Base-by-base conservation (phyloP, 2,797 vertebrate genomes). In the Oreochromis mossambicus region DNA sequence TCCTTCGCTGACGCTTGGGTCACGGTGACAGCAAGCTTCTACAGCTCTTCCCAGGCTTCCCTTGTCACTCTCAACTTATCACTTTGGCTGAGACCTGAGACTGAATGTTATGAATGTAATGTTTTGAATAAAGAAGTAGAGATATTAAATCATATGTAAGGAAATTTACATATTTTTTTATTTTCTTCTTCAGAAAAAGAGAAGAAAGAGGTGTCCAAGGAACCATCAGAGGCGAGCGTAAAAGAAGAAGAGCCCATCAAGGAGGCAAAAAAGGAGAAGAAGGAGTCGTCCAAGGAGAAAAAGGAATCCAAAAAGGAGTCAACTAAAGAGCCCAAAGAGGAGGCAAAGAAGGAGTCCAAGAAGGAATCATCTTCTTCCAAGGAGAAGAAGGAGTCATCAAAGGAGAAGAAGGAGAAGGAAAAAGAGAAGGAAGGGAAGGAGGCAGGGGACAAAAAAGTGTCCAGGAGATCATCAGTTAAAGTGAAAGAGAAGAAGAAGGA, bases 401-500 rank as follows among this genome's bases (percentile, higher is more conserved):
- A 93, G 81, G 95, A 95, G 80, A 92, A 92, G 78, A 95, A 94
- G 78, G 90, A 90, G 66, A 94, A 86, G 58, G 94, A 94, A 79
- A 92, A 87, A 77, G 91, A 90, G 1, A 95, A 93, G 88, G 94
- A 95, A 34, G 93, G 86, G 77, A 96, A 95, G 89, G 87, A 95
- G 52, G 3, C 41, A 11, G 92, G 85, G 3, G 95, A 95, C 50
- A 95, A 89, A 87, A 95, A 94, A 38, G 92, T 88, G n/a, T 77
- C 91, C 77, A 94, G 55, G 83, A 96, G 93, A 87, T 81, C 92
- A 0, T 94, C 92, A 1, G 80, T 91, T 1, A 96, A 95, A 89
- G 94, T 93, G 55, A 96, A 96, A 84, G 96, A 96, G 89, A 96
- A 94, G 90, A 96, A 95, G 91, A 96, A 95, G 84, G 94, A 96